These are phyloP conservation scores for Euborellia annulipes DNA, from an alignment of 1,140 invertebrate species.

Conservation along the genomic window DNA sequence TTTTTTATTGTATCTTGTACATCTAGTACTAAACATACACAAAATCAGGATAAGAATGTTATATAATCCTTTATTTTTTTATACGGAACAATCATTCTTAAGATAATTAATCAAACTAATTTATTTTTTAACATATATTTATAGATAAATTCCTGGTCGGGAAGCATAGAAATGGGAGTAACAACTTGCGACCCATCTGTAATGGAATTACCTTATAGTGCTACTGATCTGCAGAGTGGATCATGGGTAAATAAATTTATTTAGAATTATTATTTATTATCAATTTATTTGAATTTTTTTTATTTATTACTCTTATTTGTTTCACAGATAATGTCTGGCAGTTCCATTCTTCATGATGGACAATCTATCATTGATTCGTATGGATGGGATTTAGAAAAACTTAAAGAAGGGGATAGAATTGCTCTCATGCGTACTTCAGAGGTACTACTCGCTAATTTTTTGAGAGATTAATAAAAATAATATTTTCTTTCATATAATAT, in stretches of 20 bases:
- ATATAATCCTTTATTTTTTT: no score
- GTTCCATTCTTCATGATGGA: slow-evolving; percentile 69
- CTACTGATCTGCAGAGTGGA: slow-evolving; percentile 63
- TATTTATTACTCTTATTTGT: slow-evolving; percentile 9
- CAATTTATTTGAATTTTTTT: slow-evolving; percentile 6
- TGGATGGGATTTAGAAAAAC: slow-evolving; percentile 63
- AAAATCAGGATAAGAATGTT: no score
- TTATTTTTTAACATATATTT: no score
- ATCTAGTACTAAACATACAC: no score
- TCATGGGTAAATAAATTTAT: slow-evolving; percentile 51
- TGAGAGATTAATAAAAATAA: no score
- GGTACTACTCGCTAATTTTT: slow-evolving; percentile 35
- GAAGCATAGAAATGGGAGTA: slow-evolving; percentile 82
- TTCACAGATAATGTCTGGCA: slow-evolving; percentile 63
- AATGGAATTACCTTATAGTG: slow-evolving; percentile 65
- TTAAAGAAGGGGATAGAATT: slow-evolving; percentile 70
- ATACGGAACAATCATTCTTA: no score
- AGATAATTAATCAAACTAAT: no score
- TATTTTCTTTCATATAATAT: no score
- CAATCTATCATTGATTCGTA: slow-evolving; percentile 63
- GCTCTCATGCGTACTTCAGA: slow-evolving; percentile 67
- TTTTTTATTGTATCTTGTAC: no score
- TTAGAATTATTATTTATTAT: slow-evolving; percentile 9
- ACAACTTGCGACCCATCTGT: slow-evolving; percentile 68
- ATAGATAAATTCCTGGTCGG: slow-evolving; percentile 69